Percentiles rank a stretch among this genome's conserved stretches.
These are phyloP conservation scores for Engystomops pustulosus DNA, from an alignment of 2,113 vertebrate genomes.

Conservation along the genomic window DNA sequence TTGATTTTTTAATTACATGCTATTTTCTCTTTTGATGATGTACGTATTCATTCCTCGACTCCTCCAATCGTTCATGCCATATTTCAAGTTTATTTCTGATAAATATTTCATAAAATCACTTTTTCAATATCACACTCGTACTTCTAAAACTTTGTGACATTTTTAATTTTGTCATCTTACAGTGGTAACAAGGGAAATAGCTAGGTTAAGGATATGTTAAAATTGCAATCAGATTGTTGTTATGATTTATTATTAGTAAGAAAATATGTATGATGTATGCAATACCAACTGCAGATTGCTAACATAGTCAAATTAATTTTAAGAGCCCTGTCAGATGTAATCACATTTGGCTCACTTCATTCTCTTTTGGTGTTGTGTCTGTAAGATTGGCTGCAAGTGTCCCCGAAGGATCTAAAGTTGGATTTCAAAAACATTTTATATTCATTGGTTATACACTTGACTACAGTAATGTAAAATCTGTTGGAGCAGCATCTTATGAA, in stretches of 20 bases:
- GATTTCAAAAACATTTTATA: constrained; percentile 53
- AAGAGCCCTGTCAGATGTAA: constrained; percentile 45
- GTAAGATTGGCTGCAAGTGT: constrained; percentile 45
- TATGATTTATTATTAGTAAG: constrained; percentile 6
- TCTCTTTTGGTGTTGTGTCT: constrained; percentile 20
- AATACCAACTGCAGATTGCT: constrained; percentile 15
- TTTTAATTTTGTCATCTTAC: neutral
- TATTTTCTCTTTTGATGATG: too few relatives aligned
- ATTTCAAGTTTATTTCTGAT: too few relatives aligned
- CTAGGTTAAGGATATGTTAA: neutral
- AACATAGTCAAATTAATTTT: constrained; percentile 38
- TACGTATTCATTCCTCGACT: too few relatives aligned
- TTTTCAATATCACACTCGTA: too few relatives aligned
- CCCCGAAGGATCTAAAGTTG: constrained; percentile 42
- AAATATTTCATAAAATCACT: too few relatives aligned
- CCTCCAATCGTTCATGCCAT: too few relatives aligned
- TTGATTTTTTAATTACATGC: too few relatives aligned
- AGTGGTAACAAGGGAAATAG: neutral
- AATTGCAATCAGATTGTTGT: neutral
- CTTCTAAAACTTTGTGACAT: too few relatives aligned
- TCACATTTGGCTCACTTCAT: constrained; percentile 51
- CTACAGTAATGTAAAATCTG: constrained; percentile 55
- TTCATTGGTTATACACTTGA: constrained; percentile 56
- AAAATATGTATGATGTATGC: constrained; percentile 31
- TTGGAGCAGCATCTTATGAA: constrained; percentile 55